A percentile compares a stretch with the other conserved stretches of the same genome.
phyloP scores from a whole-genome alignment of 1,140 invertebrate genomes.

The Venturia canescens region DNA sequence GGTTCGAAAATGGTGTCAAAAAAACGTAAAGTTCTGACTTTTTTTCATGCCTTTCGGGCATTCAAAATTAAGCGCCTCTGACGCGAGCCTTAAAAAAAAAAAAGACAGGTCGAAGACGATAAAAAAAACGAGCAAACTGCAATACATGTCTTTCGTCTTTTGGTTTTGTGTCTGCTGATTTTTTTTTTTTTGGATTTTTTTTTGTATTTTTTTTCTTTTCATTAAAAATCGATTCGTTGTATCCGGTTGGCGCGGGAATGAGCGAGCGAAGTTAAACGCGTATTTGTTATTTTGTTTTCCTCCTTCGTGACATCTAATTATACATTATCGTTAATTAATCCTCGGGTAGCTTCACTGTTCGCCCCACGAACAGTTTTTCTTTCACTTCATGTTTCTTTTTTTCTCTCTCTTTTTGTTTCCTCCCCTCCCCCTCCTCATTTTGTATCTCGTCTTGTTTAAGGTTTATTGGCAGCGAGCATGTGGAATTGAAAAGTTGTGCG shows the following conservation, averaged over 20 bases:
- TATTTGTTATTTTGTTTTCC: conserved; percentile 35
- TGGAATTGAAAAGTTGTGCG: conserved; percentile 75
- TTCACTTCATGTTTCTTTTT: conserved; percentile 38
- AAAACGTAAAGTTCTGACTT: no score
- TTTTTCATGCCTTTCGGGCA: no score
- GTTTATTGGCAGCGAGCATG: conserved; percentile 66
- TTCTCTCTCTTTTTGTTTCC: conserved; percentile 35
- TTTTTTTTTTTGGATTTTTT: conserved; percentile 44
- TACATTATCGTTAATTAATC: conserved; percentile 41
- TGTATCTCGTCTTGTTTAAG: conserved; percentile 34
- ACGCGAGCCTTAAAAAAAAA: background rate
- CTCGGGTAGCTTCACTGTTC: conserved; percentile 14
- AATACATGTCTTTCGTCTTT: background rate
- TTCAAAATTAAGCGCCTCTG: no score
- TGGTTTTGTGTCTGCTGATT: background rate
- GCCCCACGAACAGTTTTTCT: conserved; percentile 19
- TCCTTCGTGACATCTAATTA: conserved; percentile 33
- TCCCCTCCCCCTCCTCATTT: no score
- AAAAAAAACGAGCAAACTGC: conserved; percentile 8
- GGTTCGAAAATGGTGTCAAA: no score
- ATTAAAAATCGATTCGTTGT: conserved; percentile 73
- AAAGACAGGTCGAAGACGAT: background rate
- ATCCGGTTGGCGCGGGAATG: conserved; percentile 73
- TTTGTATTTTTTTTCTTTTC: conserved; percentile 48
- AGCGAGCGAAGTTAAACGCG: conserved; percentile 60